Evolutionary conservation across 2,113 vertebrate genomes (phyloP), one percentile per base, ranked within the genome.

Genomic region (Numenius arquata): DNA sequence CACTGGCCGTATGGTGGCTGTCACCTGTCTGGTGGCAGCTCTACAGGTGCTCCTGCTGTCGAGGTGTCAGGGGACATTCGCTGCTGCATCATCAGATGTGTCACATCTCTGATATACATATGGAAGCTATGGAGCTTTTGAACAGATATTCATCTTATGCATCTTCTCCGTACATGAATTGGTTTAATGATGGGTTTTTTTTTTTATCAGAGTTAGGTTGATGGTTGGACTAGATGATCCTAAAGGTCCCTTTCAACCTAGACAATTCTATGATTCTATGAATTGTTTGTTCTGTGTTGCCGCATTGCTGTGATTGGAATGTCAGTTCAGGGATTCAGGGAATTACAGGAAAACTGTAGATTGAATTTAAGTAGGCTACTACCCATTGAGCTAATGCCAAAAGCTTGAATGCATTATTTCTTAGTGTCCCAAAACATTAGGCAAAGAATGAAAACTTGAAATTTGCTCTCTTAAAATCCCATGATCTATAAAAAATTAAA

Each of bases 131-230:
- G 12, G 74, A 72, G 43, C 34, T 68, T 67, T 18, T 5, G 27
- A 14, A 2, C 22, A 14, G 62, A 34, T 27, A 4, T 2, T 25
- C 16, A 22, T 12, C 22, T 13, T 3, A 0, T 0, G 0, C 1
- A 9, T n/a, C 58, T 71, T 41, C 45, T 32, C 17, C 0, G 0
- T 11, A 47, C 0, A 0, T 26, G 10, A 13, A 4, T 2, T 36
- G 9, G 21, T 48, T 48, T 48, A 48, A 48, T 48, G 47, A 48
- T 48, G 47, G 21, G 10, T 11, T 22, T 23, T 48, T 48, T 21
- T 48, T 47, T 47, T 45, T 45, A 48, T 48, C 47, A 12, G 21
- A 48, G 47, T 48, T 48, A 48, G 47, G 11, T 48, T 48, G 47
- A 48, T 22, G 47, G 47, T 22, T 22, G 21, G 47, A 48, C 47